phyloP scores from a whole-genome alignment of 1,140 invertebrate species.

The Ctenoplectra terminalis region DNA sequence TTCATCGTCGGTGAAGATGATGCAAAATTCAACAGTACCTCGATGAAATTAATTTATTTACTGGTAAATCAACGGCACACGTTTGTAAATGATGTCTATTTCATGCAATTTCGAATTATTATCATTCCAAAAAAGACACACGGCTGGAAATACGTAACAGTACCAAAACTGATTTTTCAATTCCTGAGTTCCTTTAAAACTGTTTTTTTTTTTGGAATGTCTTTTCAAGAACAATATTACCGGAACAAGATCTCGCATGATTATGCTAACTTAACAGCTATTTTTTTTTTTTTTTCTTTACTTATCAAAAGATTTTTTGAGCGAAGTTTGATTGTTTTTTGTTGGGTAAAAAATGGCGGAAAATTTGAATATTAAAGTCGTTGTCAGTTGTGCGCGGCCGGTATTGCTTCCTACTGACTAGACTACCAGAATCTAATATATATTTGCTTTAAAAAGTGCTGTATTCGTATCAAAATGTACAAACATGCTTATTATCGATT shows the following conservation, averaged over 20 bases:
- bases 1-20: constrained; percentile 17
- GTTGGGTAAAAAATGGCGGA: constrained; percentile 74
- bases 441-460: constrained; percentile 65
- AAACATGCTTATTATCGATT: constrained; percentile 55
- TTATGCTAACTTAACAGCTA: constrained; percentile 72
- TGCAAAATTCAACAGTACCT: constrained; percentile 23
- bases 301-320: constrained; percentile 75
- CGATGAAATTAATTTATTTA: no score
- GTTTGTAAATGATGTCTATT: constrained; percentile 41
- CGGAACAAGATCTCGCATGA: constrained; percentile 52
- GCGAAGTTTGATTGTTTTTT: constrained; percentile 77
- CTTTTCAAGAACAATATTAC: constrained; percentile 48
- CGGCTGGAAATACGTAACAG: constrained; percentile 30
- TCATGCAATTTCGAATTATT: constrained; percentile 25
- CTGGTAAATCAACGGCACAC: constrained; percentile 48
- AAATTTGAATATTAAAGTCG: constrained; percentile 74
- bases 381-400: constrained; percentile 78
- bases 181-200: constrained; percentile 56
- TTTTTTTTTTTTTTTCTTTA: constrained; percentile 59
- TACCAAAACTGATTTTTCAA: constrained; percentile 66
- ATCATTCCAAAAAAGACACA: constrained; percentile 50
- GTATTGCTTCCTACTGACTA: constrained; percentile 77
- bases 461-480: constrained; percentile 69
- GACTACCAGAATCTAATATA: constrained; percentile 61
- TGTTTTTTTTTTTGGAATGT: constrained; percentile 37